These are phyloP conservation scores for Epinotia ramella DNA, from an alignment of 2,888 invertebrate genomes.

Conservation along the genomic window DNA sequence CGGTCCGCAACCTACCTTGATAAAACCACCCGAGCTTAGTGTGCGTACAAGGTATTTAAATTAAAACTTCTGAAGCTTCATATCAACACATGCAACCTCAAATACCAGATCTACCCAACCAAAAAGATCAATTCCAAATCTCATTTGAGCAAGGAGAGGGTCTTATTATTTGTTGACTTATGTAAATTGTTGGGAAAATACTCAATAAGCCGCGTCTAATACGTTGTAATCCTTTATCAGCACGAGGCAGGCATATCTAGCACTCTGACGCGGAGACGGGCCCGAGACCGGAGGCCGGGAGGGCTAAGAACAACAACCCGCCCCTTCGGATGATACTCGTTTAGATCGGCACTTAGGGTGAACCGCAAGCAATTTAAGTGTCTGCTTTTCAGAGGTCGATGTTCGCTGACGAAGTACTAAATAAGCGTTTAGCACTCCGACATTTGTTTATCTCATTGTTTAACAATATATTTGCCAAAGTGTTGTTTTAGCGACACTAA, in stretches of 20 bases:
- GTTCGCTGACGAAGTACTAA: conserved; percentile 48
- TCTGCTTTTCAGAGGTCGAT: conserved; percentile 47
- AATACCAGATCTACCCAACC: conserved; percentile 24
- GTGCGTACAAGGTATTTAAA: not conserved
- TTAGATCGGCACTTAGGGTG: conserved; percentile 53
- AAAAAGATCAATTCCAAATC: conserved; percentile 57
- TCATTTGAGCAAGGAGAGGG: conserved; percentile 59
- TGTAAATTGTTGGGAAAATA: conserved; percentile 72
- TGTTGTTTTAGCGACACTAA: conserved; percentile 36
- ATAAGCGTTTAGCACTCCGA: conserved; percentile 39
- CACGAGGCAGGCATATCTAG: conserved; percentile 66
- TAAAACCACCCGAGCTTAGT: not conserved
- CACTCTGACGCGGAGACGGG: conserved; percentile 47
- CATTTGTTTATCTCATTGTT: conserved; percentile 42
- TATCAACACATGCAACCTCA: not conserved
- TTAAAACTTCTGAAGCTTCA: not conserved
- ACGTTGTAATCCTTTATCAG: conserved; percentile 74
- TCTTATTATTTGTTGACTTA: conserved; percentile 69
- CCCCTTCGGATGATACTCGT: conserved; percentile 53
- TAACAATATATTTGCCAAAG: conserved; percentile 26
- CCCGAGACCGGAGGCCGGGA: conserved; percentile 32
- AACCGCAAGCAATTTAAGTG: conserved; percentile 50
- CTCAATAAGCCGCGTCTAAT: conserved; percentile 73
- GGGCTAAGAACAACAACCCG: conserved; percentile 53
- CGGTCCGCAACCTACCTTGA: conserved; percentile 5